Evolutionary conservation across 2,888 invertebrate species (phyloP).

Genomic region (Aspidapion aeneum): DNA sequence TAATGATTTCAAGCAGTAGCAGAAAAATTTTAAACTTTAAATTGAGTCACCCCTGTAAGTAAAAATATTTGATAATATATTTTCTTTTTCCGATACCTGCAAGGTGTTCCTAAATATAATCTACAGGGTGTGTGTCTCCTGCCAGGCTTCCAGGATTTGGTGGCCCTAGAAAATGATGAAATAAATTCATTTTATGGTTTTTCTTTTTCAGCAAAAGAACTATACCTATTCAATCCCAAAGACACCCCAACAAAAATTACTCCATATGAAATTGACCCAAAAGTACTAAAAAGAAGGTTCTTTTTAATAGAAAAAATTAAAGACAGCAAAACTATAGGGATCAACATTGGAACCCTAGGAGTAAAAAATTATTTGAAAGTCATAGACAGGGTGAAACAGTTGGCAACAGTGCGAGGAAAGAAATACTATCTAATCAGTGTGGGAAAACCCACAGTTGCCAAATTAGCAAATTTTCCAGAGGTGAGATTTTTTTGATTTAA

Average conservation of each 20-base stretch:
- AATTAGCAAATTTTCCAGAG: conserved; percentile 92
- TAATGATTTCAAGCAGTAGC: conserved; percentile 54
- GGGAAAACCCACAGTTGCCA: conserved; percentile 92
- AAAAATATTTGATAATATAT: not conserved
- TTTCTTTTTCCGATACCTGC: no score
- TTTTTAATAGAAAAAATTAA: conserved; percentile 88
- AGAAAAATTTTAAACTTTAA: conserved; percentile 51
- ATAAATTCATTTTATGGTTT: no score
- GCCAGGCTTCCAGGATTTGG: no score
- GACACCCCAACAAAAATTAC: conserved; percentile 42
- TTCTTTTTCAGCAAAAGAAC: conserved; percentile 53
- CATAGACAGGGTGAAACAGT: conserved; percentile 67
- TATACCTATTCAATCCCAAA: conserved; percentile 56
- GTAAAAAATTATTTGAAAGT: conserved; percentile 75
- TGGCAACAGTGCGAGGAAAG: conserved; percentile 74
- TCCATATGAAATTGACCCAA: conserved; percentile 47
- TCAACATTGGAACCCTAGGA: conserved; percentile 88
- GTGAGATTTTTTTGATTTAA: conserved; percentile 44
- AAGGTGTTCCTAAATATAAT: no score
- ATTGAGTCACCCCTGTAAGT: conserved; percentile 30
- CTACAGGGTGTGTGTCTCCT: no score
- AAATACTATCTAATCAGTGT: conserved; percentile 90
- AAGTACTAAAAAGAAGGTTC: conserved; percentile 73
- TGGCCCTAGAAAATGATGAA: no score
- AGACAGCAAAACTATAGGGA: conserved; percentile 83